Conservation (phyloP, 2,113 vertebrate genomes). For the Tautogolabrus adspersus region DNA sequence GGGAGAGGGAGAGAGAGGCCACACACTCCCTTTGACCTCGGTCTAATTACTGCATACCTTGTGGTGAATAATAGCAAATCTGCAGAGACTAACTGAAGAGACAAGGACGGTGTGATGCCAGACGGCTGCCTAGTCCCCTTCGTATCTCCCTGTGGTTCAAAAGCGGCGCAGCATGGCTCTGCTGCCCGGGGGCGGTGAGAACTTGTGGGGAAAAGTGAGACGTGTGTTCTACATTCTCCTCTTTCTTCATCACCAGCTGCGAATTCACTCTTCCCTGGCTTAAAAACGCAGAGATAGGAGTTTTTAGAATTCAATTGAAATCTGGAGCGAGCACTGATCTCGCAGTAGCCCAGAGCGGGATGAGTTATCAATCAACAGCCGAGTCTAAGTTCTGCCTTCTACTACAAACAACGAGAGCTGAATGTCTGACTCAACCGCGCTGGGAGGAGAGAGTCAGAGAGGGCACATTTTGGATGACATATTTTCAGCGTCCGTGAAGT, state of each 20-base stretch:
- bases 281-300: conserved; percentile 11
- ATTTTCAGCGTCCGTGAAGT: conserved; percentile 16
- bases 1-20: conserved; percentile 34
- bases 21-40: conserved; percentile 68
- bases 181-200: conserved; percentile 38
- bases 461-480: conserved; percentile 40
- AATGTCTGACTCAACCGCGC: conserved; percentile 29
- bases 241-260: conserved; percentile 22
- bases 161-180: conserved; percentile 36
- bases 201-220: conserved; percentile 15
- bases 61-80: conserved; percentile 48
- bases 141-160: conserved; percentile 44
- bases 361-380: conserved; percentile 28
- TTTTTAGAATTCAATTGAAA: not conserved
- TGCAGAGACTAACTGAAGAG: conserved; percentile 26
- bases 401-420: conserved; percentile 7
- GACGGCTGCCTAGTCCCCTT: conserved; percentile 48
- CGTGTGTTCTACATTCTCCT: conserved; percentile 24
- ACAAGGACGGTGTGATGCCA: conserved; percentile 50
- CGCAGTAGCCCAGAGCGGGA: conserved; percentile 1
- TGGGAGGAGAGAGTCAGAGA: conserved; percentile 12
- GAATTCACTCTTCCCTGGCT: not conserved
- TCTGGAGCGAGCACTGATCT: not conserved
- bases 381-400: conserved; percentile 18
- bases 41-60: conserved; percentile 78